These are phyloP conservation scores for Hippoglossus stenolepis DNA, from an alignment of 2,113 vertebrate species.

Conservation along the genomic window DNA sequence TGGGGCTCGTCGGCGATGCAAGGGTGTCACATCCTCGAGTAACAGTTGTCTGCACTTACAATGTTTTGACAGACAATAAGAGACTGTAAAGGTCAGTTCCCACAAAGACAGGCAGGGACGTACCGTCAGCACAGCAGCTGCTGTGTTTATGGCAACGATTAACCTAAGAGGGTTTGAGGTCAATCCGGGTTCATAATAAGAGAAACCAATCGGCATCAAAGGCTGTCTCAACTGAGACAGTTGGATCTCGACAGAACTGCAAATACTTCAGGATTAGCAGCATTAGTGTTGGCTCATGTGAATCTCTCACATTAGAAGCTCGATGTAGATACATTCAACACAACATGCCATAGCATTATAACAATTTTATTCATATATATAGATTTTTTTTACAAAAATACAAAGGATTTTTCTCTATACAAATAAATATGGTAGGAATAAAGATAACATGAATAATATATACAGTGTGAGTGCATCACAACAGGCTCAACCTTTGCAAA, in stretches of 20 bases:
- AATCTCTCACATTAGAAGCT: conserved; percentile 10
- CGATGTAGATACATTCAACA: conserved; percentile 10
- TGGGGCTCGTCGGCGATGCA: not conserved
- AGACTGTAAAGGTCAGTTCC: conserved; percentile 17
- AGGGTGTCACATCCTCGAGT: conserved; percentile 9
- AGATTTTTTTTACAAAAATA: conserved; percentile 80
- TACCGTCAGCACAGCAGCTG: conserved; percentile 59
- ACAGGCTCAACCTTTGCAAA: conserved; percentile 80
- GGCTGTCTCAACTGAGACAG: not conserved
- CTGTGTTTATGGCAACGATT: conserved; percentile 49
- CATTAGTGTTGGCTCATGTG: conserved; percentile 11
- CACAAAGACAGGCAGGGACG: not conserved
- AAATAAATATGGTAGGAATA: conserved; percentile 83
- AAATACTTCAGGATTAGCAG: conserved; percentile 44
- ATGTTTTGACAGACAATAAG: conserved; percentile 26
- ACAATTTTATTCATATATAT: conserved; percentile 59
- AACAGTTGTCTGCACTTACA: conserved; percentile 14
- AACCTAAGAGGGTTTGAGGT: conserved; percentile 34
- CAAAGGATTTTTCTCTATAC: conserved; percentile 76
- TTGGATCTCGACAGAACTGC: not conserved
- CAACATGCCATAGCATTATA: conserved; percentile 35
- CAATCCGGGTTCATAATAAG: conserved; percentile 36
- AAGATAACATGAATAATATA: conserved; percentile 59
- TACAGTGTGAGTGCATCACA: conserved; percentile 68
- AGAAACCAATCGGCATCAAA: conserved; percentile 13